Conservation (phyloP, 2,797 vertebrate genomes). For the Alauda arvensis region DNA sequence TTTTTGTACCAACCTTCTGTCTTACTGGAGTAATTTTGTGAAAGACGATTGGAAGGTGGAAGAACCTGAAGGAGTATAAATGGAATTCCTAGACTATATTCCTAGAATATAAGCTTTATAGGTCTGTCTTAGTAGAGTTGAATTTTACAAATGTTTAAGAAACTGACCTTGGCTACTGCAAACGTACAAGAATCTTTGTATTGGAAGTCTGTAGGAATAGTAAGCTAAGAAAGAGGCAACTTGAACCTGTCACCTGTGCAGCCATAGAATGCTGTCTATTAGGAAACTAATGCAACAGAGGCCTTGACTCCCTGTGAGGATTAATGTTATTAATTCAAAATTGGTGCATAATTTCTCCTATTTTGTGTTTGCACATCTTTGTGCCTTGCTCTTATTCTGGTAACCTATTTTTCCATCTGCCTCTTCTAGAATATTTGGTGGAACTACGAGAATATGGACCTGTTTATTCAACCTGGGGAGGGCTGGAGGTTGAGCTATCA, state of each 20-base stretch:
- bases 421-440: constrained; percentile 85
- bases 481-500: constrained; percentile 81
- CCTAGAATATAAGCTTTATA: background rate
- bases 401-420: background rate
- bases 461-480: constrained; percentile 90
- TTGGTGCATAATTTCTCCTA: background rate
- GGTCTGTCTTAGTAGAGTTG: background rate
- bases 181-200: background rate
- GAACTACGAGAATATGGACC: constrained; percentile 91
- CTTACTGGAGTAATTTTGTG: background rate
- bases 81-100: background rate
- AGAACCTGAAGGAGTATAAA: background rate
- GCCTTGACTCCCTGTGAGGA: background rate
- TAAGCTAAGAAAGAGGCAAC: background rate
- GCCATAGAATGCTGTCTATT: background rate
- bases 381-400: background rate
- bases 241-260: background rate
- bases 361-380: background rate
- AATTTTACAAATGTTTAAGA: background rate
- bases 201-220: background rate
- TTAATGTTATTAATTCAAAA: background rate
- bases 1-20: background rate
- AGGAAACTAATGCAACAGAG: background rate
- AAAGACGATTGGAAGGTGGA: background rate
- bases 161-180: background rate